phyloP scores from a whole-genome alignment of 2,797 vertebrate species.

The Lycodopsis pacificus region DNA sequence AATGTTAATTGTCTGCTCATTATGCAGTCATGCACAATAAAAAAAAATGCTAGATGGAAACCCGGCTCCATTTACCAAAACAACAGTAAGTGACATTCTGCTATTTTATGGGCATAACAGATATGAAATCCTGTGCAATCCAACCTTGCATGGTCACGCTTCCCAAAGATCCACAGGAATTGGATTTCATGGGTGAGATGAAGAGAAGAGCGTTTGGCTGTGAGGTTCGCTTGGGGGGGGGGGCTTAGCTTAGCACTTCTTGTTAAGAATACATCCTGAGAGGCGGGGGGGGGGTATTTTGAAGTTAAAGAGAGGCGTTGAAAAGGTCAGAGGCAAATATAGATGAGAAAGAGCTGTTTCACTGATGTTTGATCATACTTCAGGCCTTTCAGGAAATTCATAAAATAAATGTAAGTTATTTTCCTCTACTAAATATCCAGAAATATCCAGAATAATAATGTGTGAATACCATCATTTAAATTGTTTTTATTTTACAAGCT shows the following conservation, averaged over 20 bases:
- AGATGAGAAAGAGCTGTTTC: constrained; percentile 31
- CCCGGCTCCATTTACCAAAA: constrained; percentile 20
- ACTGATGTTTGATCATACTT: background rate
- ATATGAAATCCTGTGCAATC: constrained; percentile 32
- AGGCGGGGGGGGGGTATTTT: constrained; percentile 6
- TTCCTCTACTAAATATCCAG: background rate
- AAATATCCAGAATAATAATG: background rate
- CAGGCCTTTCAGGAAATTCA: constrained; percentile 1
- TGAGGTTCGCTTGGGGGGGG: constrained; percentile 35
- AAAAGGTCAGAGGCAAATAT: constrained; percentile 51
- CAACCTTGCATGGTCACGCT: constrained; percentile 49
- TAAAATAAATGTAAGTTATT: background rate
- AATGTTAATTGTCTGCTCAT: background rate
- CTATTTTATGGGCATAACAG: constrained; percentile 19
- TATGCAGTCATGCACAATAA: background rate
- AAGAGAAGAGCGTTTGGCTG: constrained; percentile 53
- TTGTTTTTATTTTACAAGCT: constrained; percentile 1
- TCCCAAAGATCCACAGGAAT: constrained; percentile 57
- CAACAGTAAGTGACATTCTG: constrained; percentile 21
- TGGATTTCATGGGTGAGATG: constrained; percentile 72
- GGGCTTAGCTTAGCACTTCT: constrained; percentile 53
- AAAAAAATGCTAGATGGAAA: background rate
- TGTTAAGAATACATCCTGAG: constrained; percentile 47
- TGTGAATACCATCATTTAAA: background rate
- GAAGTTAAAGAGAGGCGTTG: constrained; percentile 28